These are phyloP conservation scores for Callopanchax toddi DNA, from an alignment of 2,113 vertebrate genomes.

Conservation along the genomic window DNA sequence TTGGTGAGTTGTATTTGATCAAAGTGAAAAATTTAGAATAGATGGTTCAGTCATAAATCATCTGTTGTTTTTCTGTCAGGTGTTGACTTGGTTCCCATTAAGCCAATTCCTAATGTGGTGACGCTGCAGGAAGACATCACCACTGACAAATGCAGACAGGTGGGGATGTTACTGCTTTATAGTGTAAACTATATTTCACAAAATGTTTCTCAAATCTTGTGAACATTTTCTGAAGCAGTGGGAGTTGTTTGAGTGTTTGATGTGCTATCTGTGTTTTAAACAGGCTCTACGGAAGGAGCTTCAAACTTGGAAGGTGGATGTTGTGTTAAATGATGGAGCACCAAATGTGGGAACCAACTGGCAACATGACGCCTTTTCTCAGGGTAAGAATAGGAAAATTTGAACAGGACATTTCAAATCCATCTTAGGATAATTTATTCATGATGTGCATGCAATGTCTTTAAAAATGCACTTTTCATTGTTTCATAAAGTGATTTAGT, in stretches of 20 bases:
- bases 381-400: conserved; percentile 85
- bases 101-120: conserved; percentile 90
- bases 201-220: no score
- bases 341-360: conserved; percentile 97
- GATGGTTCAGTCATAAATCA: neutral
- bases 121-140: conserved; percentile 95
- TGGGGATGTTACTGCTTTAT: conserved; percentile 45
- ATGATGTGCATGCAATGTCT: no score
- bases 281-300: conserved; percentile 93
- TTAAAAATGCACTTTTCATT: neutral
- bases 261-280: neutral
- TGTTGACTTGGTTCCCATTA: conserved; percentile 95
- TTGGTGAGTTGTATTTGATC: conserved; percentile 83
- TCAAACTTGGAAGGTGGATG: conserved; percentile 97
- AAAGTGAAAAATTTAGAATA: neutral
- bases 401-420: no score
- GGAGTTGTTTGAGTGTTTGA: neutral
- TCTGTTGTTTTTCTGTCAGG: conserved; percentile 71
- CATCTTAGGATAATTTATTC: no score
- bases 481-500: neutral
- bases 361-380: conserved; percentile 93
- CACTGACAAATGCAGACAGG: conserved; percentile 92
- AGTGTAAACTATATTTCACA: no score
- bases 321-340: conserved; percentile 93
- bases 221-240: no score